A percentile compares a stretch with the other conserved stretches of the same genome.
These are phyloP conservation scores for Nestor notabilis DNA, from an alignment of 2,113 vertebrate genomes.

Conservation along the genomic window DNA sequence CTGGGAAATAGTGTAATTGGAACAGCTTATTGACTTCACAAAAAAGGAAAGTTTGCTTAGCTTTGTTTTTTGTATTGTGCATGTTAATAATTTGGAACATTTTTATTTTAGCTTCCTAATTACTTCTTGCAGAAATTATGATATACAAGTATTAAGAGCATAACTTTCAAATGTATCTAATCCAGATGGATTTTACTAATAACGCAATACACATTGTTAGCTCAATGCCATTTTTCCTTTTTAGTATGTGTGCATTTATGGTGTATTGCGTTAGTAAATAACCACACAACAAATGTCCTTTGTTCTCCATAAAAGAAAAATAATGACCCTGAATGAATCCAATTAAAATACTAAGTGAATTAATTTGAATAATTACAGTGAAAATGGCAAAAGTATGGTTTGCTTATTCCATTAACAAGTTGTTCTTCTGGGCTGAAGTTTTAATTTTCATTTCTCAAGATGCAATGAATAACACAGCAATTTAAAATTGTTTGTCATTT, in stretches of 20 bases:
- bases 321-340: neutral
- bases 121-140: neutral
- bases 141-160: neutral
- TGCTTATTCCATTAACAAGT: neutral
- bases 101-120: neutral
- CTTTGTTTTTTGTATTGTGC: neutral
- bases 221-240: neutral
- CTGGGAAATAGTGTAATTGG: neutral
- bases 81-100: neutral
- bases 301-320: neutral
- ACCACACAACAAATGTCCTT: neutral
- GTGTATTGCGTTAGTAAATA: neutral
- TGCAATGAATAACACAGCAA: neutral
- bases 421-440: neutral
- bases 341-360: constrained; percentile 1
- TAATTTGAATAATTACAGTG: neutral
- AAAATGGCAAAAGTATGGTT: neutral
- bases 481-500: constrained; percentile 8
- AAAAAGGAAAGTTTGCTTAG: neutral
- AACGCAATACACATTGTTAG: neutral
- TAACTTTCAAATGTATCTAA: neutral
- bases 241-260: neutral
- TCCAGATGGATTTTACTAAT: neutral
- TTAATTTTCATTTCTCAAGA: constrained; percentile 12
- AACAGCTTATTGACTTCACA: neutral